Evolutionary conservation across 2,888 invertebrate genomes (phyloP), one percentile per base, ranked within the genome.

Genomic region (Nomada lathburiana): DNA sequence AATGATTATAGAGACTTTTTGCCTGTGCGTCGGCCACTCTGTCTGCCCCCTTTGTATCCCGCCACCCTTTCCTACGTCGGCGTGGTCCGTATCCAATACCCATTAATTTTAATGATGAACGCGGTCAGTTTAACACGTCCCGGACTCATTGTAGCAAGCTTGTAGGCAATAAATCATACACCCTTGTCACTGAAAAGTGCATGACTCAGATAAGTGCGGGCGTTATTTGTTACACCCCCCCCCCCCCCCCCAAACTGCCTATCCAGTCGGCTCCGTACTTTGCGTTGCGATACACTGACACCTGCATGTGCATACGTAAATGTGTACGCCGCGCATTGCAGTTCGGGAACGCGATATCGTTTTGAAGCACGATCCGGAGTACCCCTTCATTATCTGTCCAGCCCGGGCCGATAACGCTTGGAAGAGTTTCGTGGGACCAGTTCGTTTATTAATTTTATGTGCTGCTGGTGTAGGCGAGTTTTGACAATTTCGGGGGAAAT

Each of bases 41-140:
- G 70, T 73, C 68, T 72, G 69, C 73, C 60, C 59, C 64, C 69
- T 68, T 57, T 76, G 68, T 74, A n/a, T 59, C 62, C 69, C 23
- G n/a, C 68, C 52, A 16, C 69, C 57, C 70, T 62, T 72, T 76
- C 72, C 67, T 73, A 65, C 62, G 64, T 69, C 67, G 55, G 20
- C 59, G 81, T 57, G 81, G 81, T 74, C 85, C 82, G 88, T 89
- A 92, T 91, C 90, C 91, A 92, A 92, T 91, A 91, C 84, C 91
- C 91, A 92, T 92, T 92, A 92, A 92, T 91, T 91, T 91, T 91
- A 91, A 92, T 92, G 91, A 90, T 87, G 88, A 89, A 88, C 85
- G 90, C 85, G 91, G 91, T 91, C 89, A 90, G 88, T 90, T 90
- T 89, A 89, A 90, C 90, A 89, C 90, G 91, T 91, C 88, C 86